Base-by-base conservation (phyloP, 2,888 invertebrate species). In the Lithophane semibrunnea region DNA sequence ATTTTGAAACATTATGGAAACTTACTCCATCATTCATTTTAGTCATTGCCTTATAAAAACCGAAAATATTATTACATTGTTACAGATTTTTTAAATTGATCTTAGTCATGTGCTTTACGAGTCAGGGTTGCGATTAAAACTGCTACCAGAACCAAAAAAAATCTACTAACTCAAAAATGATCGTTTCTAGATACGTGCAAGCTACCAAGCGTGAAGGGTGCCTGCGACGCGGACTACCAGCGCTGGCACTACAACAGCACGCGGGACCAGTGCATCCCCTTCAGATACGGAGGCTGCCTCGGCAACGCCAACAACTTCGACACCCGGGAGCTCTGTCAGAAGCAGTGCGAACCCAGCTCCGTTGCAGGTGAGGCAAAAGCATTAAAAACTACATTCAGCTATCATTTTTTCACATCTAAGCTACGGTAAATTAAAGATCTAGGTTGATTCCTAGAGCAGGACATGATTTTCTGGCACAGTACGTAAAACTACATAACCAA, bases 261-360 rank as follows among this genome's bases (percentile, higher is more conserved):
- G 1, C 97, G 98, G 63, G 98, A 98, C 88, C 97, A 97, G 44
- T 99, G 99, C 92, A 97, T 97, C 8, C 98, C 98, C 92, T 99
- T 99, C 94, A 97, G 98, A 81, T 99, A 98, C 93, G 98, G 99
- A 2, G 99, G 99, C 3, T 99, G 99, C 92, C 98, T 99, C 75
- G 99, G 99, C 65, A 99, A 99, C 92, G 98, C 97, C 79, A 99
- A 99, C 94, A 98, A 98, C 91, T 99, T 99, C 92, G 97, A 98
- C 83, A 98, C 97, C 0, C 95, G 97, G 63, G 98, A 98, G 83
- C 97, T 98, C 69, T 99, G 99, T 91, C 97, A 98, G 90, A 93
- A 97, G 72, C 97, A 97, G 18, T 99, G 99, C 89, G 97, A 98
- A 74, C 95, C 96, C 3, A 91, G 92, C 9, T 92, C 89, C 74